Percentiles rank a stretch among this genome's conserved stretches.
phyloP scores from a whole-genome alignment of 2,797 vertebrate genomes.

The Cirrhinus mrigala region DNA sequence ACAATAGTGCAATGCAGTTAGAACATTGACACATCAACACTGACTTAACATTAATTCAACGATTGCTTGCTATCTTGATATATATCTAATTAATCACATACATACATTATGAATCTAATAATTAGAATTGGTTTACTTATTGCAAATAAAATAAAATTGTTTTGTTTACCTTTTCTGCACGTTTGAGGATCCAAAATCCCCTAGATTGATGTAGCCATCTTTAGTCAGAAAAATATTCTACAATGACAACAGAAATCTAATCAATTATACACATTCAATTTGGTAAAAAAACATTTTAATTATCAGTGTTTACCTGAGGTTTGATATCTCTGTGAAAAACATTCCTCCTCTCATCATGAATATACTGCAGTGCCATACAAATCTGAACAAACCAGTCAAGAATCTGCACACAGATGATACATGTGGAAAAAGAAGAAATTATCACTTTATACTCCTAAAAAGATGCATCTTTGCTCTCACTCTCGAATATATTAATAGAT shows the following conservation, averaged over 20 bases:
- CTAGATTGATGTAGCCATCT: conserved; percentile 4
- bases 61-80: too few relatives aligned
- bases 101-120: too few relatives aligned
- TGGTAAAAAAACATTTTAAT: not conserved
- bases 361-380: not conserved
- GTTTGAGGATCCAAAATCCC: not conserved
- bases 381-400: not conserved
- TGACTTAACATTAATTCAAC: too few relatives aligned
- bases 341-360: not conserved
- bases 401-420: not conserved
- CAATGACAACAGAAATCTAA: not conserved
- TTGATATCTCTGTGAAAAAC: not conserved
- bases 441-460: not conserved
- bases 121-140: too few relatives aligned
- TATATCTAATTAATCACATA: too few relatives aligned
- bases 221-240: not conserved
- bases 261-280: not conserved
- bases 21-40: too few relatives aligned
- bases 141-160: too few relatives aligned
- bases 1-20: too few relatives aligned
- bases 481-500: too few relatives aligned
- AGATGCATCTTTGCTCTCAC: too few relatives aligned
- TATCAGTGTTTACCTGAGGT: not conserved
- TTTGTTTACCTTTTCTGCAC: not conserved
- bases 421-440: not conserved